phyloP scores from a whole-genome alignment of 2,888 invertebrate species.

The Dryomyza anilis region DNA sequence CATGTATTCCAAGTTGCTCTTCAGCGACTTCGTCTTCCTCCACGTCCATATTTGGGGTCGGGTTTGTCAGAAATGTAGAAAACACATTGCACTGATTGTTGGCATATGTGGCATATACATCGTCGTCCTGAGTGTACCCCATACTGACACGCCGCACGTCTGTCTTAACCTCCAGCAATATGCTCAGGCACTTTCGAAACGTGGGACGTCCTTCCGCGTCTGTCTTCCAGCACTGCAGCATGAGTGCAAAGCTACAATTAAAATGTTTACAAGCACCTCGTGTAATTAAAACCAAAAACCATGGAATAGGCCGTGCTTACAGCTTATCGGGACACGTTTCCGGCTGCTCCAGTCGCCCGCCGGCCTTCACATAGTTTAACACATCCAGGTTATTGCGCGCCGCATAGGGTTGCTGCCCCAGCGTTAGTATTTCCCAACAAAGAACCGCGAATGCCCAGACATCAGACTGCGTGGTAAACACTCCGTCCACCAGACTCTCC shows the following conservation, averaged over 20 bases:
- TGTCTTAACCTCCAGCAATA: slow-evolving; percentile 46
- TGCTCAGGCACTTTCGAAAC: slow-evolving; percentile 79
- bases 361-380: slow-evolving; percentile 83
- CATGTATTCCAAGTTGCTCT: slow-evolving; percentile 6
- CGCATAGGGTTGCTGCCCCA: slow-evolving; percentile 97
- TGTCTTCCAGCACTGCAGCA: slow-evolving; percentile 88
- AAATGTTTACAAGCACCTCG: neutral
- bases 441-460: slow-evolving; percentile 95
- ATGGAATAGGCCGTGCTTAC: slow-evolving; percentile 66
- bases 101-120: slow-evolving; percentile 35
- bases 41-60: slow-evolving; percentile 32
- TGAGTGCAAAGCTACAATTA: slow-evolving; percentile 75
- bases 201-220: slow-evolving; percentile 83
- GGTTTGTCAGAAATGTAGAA: slow-evolving; percentile 34
- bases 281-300: neutral
- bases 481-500: slow-evolving; percentile 92
- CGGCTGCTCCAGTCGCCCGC: slow-evolving; percentile 83
- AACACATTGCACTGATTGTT: slow-evolving; percentile 36
- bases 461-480: slow-evolving; percentile 95
- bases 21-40: slow-evolving; percentile 4
- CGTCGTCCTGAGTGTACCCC: slow-evolving; percentile 36
- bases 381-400: slow-evolving; percentile 92
- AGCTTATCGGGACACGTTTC: slow-evolving; percentile 82
- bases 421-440: slow-evolving; percentile 95
- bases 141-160: slow-evolving; percentile 44